Evolutionary conservation across 2,888 invertebrate genomes (phyloP).

Genomic region (Philaethria dido): DNA sequence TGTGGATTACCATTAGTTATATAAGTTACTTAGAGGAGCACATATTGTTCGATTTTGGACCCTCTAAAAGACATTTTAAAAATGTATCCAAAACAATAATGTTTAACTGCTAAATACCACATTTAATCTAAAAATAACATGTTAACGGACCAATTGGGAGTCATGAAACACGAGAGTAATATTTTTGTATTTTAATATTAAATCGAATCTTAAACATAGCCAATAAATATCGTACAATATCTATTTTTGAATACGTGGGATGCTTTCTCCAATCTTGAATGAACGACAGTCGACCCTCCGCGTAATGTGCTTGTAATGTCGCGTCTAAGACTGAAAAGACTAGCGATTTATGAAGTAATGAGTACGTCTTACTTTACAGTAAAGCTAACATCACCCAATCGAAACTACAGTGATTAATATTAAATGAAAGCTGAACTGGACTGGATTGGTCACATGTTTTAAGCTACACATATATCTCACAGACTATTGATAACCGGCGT

Average conservation of each 20-base stretch:
- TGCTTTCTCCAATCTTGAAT: slow-evolving; percentile 82
- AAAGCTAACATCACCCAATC: no score
- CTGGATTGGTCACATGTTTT: no score
- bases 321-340: slow-evolving; percentile 22
- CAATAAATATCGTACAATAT: slow-evolving; percentile 79
- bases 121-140: background rate
- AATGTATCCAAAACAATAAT: no score
- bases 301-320: slow-evolving; percentile 59
- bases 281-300: slow-evolving; percentile 77
- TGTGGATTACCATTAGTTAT: no score
- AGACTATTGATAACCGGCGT: no score
- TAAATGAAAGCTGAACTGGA: no score
- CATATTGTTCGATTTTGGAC: no score
- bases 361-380: background rate
- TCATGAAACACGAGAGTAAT: slow-evolving; percentile 62
- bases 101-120: background rate
- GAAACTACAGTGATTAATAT: no score
- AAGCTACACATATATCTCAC: no score
- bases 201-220: slow-evolving; percentile 76
- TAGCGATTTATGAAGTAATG: slow-evolving; percentile 19
- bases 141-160: background rate
- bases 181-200: slow-evolving; percentile 78
- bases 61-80: no score
- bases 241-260: slow-evolving; percentile 81
- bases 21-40: no score